These are phyloP conservation scores for Rattus rattus DNA, from an alignment of 2,113 vertebrate genomes.

Conservation along the genomic window DNA sequence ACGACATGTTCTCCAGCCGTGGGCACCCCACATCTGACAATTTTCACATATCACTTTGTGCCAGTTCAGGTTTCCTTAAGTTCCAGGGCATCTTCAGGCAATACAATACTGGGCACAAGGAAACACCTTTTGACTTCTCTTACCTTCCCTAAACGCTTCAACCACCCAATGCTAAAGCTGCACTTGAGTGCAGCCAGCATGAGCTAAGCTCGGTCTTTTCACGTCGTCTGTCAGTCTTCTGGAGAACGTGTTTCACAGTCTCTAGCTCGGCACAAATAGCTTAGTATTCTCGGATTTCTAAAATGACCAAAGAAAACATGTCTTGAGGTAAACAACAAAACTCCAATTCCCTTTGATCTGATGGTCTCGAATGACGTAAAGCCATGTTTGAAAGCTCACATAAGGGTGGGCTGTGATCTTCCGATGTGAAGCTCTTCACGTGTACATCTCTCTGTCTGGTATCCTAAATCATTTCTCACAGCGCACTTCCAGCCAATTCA, in stretches of 20 bases:
- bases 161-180: not conserved
- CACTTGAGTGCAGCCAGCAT: not conserved
- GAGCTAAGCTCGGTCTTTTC: not conserved
- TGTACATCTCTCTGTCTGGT: not conserved
- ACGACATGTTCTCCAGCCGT: not conserved
- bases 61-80: not conserved
- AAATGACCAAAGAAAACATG: not conserved
- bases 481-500: not conserved
- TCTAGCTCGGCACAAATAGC: not conserved
- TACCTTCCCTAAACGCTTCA: not conserved
- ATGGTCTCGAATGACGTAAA: too few relatives aligned
- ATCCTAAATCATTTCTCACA: not conserved
- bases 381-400: not conserved
- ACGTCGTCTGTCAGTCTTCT: accelerated
- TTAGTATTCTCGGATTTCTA: not conserved
- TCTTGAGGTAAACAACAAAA: not conserved
- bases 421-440: not conserved
- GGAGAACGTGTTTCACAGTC: not conserved
- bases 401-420: not conserved
- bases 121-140: not conserved
- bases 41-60: not conserved
- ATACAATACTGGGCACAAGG: not conserved
- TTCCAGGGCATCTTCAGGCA: not conserved
- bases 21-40: not conserved
- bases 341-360: too few relatives aligned